Base-by-base conservation (phyloP, 2,797 vertebrate genomes). In the Betta splendens region DNA sequence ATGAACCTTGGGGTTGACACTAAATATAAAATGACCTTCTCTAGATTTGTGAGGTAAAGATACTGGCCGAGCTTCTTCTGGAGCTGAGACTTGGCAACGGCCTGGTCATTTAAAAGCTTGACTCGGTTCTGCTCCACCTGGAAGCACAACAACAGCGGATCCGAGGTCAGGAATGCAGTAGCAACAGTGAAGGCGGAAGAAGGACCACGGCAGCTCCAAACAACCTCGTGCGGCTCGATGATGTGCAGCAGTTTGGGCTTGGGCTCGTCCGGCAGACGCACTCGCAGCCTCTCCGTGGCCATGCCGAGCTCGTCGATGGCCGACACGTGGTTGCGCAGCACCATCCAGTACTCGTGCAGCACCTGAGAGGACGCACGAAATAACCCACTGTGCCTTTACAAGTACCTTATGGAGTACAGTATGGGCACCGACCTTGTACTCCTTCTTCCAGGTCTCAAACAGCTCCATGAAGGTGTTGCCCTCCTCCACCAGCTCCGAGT, bases 311-410 rank as follows among this genome's bases (percentile, higher is more conserved):
- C 98, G 72, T 99, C 98, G 23, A 98, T 95, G 74, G 97, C 96
- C 6, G 98, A 99, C 18, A 99, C 96, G 0, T 97, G 95, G 72
- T 99, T 95, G 69, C 98, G 89, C 52, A 99, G 90, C 3, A 95
- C 94, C 96, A 98, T 99, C 97, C 97, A 99, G 76, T 98, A 99
- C 86, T 98, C 97, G 23, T 99, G 97, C 77, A 98, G 91, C 55
- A 98, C 88, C 97, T 99, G 66, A 17, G 66, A 17, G 12, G 12
- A 17, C 10, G 17, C 21, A 77, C 5, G 46, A 8, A 20, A 1
- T 3, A 3, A 13, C 11, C 13, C 37, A n/a, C n/a, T n/a, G n/a
- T n/a, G n/a, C n/a, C n/a, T n/a, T n/a, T n/a, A n/a, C n/a, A n/a
- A n/a, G n/a, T n/a, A n/a, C n/a, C n/a, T n/a, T n/a, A n/a, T n/a